Percentiles rank a stretch among this genome's conserved stretches.
Conservation (phyloP, 2,888 invertebrate genomes). For the Hydrotaea cyrtoneurina region DNA sequence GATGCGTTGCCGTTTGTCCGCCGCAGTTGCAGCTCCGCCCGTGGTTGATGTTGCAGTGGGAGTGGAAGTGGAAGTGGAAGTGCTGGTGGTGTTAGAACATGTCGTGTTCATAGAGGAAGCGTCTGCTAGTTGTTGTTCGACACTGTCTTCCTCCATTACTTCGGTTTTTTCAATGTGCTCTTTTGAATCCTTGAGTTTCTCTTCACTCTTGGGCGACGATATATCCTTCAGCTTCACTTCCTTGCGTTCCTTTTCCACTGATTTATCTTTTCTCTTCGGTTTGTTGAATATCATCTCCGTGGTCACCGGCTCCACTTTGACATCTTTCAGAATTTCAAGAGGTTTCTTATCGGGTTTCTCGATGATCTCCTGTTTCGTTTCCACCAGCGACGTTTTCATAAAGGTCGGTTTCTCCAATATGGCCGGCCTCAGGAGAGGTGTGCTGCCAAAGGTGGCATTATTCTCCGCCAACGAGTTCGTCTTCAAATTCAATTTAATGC, state of each 20-base stretch:
- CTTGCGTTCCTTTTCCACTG: slow-evolving; percentile 67
- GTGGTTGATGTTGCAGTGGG: slow-evolving; percentile 32
- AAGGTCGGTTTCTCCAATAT: slow-evolving; percentile 78
- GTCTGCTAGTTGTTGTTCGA: slow-evolving; percentile 20
- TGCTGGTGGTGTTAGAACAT: slow-evolving; percentile 29
- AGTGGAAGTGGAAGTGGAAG: slow-evolving; percentile 40
- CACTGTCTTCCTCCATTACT: slow-evolving; percentile 2
- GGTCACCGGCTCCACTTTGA: slow-evolving; percentile 62
- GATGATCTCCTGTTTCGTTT: slow-evolving; percentile 55
- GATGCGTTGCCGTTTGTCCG: slow-evolving; percentile 87
- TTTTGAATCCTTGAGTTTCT: slow-evolving; percentile 69
- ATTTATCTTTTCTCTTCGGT: slow-evolving; percentile 70
- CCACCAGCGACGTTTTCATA: slow-evolving; percentile 70
- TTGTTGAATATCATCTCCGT: slow-evolving; percentile 17
- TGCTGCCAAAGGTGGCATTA: slow-evolving; percentile 79
- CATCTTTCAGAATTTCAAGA: slow-evolving; percentile 50
- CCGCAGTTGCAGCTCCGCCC: slow-evolving; percentile 63
- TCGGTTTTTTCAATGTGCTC: slow-evolving; percentile 53
- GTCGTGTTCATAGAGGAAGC: not conserved
- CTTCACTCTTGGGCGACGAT: slow-evolving; percentile 58
- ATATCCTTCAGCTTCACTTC: slow-evolving; percentile 66
- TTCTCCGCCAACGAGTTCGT: slow-evolving; percentile 77
- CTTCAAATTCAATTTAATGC: slow-evolving; percentile 70
- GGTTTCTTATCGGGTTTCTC: slow-evolving; percentile 56
- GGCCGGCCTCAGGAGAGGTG: slow-evolving; percentile 76